A percentile compares a stretch with the other conserved stretches of the same genome.
Conservation (phyloP, 2,797 vertebrate genomes). For the Falco columbarius region DNA sequence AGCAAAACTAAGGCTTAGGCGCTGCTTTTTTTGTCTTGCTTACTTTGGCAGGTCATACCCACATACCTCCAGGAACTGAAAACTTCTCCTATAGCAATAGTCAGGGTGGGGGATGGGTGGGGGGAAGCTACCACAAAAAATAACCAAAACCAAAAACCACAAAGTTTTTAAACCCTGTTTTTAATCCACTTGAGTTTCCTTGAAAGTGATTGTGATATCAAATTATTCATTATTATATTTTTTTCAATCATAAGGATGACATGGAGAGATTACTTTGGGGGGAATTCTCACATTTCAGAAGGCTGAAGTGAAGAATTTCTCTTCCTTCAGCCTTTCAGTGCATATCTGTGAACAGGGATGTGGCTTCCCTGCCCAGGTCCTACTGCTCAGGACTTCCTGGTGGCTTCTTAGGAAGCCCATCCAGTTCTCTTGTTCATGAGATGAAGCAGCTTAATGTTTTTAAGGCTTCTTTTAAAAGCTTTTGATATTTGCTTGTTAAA, state of each 20-base stretch:
- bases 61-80: background rate
- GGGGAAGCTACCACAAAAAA: too few species aligned
- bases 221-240: background rate
- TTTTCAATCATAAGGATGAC: background rate
- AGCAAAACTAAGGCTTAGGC: background rate
- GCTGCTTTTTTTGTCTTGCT: accelerated
- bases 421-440: background rate
- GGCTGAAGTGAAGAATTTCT: background rate
- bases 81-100: background rate
- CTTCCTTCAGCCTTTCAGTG: background rate
- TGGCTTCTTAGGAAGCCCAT: background rate
- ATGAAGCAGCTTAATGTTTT: background rate
- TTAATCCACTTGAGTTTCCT: background rate
- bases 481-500: background rate
- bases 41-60: background rate
- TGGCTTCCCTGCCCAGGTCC: background rate
- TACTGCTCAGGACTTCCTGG: background rate
- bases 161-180: background rate
- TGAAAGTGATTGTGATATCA: background rate
- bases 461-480: background rate
- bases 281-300: background rate
- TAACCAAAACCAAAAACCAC: background rate
- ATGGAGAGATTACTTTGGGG: background rate
- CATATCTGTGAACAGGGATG: accelerated
- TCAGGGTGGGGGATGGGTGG: too few species aligned